Evolutionary conservation across 2,113 vertebrate species (phyloP).

Genomic region (Apeltes quadracus): DNA sequence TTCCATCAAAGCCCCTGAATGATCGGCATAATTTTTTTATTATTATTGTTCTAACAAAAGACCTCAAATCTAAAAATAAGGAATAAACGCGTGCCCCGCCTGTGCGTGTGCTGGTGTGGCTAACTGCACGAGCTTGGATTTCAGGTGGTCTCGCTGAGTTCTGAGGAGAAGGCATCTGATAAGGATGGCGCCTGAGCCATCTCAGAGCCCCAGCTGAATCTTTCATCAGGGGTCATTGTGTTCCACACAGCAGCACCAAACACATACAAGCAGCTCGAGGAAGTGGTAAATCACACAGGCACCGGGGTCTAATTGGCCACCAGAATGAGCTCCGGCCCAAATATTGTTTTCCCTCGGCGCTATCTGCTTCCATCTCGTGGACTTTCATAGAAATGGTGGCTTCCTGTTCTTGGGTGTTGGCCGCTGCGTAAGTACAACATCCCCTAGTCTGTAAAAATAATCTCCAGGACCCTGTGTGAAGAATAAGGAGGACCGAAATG

Average conservation of each 20-base stretch:
- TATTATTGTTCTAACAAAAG: constrained; percentile 20
- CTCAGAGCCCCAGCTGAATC: constrained; percentile 66
- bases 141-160: constrained; percentile 60
- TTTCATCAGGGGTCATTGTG: constrained; percentile 80
- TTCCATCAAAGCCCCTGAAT: not conserved
- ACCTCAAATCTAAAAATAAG: not conserved
- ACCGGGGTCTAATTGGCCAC: constrained; percentile 75
- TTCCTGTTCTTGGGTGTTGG: constrained; percentile 92
- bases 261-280: constrained; percentile 78
- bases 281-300: constrained; percentile 77
- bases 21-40: not conserved
- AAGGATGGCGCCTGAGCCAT: constrained; percentile 74
- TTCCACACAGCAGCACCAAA: constrained; percentile 68
- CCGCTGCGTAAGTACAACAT: constrained; percentile 76
- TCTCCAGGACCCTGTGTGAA: constrained; percentile 83
- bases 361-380: constrained; percentile 89
- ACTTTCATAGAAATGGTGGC: constrained; percentile 86
- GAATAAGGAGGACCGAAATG: constrained; percentile 75
- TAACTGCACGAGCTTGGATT: constrained; percentile 50
- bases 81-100: constrained; percentile 21
- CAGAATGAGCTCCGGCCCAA: constrained; percentile 78
- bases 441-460: constrained; percentile 90
- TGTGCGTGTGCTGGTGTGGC: not conserved
- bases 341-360: constrained; percentile 81
- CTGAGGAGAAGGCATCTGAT: constrained; percentile 69